phyloP scores from a whole-genome alignment of 2,797 vertebrate genomes.

The Helarctos malayanus region DNA sequence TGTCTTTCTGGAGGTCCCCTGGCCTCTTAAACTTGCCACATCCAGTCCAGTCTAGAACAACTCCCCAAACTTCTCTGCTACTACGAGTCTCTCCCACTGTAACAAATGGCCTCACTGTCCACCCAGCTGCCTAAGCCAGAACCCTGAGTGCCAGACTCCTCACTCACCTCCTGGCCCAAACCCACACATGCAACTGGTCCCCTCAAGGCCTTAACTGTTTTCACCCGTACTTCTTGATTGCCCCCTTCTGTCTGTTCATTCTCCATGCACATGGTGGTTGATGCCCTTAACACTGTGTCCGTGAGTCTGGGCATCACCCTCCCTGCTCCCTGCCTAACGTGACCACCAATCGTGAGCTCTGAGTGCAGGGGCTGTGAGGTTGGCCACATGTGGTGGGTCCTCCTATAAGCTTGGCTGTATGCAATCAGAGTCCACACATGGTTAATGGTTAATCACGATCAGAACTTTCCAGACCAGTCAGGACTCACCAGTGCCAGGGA shows the following conservation, averaged over 20 bases:
- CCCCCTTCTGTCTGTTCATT: neutral
- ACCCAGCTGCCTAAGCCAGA: neutral
- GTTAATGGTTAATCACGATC: neutral
- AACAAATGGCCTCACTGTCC: neutral
- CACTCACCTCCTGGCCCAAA: neutral
- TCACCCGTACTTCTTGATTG: neutral
- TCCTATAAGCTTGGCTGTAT: neutral
- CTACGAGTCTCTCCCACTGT: neutral
- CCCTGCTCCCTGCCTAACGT: neutral
- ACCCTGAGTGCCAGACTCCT: neutral
- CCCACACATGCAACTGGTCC: neutral
- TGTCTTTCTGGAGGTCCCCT: neutral
- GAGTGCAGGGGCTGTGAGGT: neutral
- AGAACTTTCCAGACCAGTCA: neutral
- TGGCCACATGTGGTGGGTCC: rapidly evolving
- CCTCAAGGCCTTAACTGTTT: neutral
- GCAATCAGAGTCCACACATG: neutral
- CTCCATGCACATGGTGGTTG: neutral
- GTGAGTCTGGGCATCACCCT: neutral
- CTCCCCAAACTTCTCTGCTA: neutral
- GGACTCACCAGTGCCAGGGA: neutral
- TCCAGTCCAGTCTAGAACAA: neutral
- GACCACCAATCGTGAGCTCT: neutral
- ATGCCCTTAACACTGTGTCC: neutral
- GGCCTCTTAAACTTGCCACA: neutral